Base-by-base conservation (phyloP, 2,113 vertebrate species). In the Machaerirhynchus nigripectus region DNA sequence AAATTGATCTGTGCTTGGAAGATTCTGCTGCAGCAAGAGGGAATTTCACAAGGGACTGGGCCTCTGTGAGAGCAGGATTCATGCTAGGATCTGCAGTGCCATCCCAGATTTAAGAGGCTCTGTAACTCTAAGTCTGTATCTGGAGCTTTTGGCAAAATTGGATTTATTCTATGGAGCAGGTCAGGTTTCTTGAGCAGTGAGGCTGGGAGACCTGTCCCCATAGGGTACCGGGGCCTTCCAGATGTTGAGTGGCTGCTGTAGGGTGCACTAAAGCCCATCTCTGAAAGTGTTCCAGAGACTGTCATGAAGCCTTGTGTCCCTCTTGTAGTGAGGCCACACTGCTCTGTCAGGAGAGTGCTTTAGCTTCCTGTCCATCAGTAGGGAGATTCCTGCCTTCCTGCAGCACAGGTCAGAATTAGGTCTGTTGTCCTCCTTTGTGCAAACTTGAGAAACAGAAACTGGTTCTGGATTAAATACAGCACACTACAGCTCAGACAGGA, bases 381-480 rank as follows among this genome's bases (percentile, higher is more conserved):
- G 55, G 65, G 17, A 12, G 14, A 22, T 11, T 76, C 31, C 75
- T 88, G 61, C 50, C 31, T 92, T 85, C 49, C n/a, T 27, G 23
- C 15, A 53, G 75, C 40, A 13, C 1, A 0, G n/a, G 53, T 56
- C 70, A 87, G 5, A 88, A 60, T 31, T 35, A 52, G 22, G 15
- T 83, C 53, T 87, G 3, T 94, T 78, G 64, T 89, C 37, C n/a
- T 37, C 10, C 9, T 80, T 40, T 78, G 71, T 2, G 0, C 60
- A 63, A 90, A 40, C 28, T 18, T 5, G 1, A 57, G 28, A 44
- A 91, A 81, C 30, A 69, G 37, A 52, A 95, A 61, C 49, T 49
- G 60, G 23, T 64, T 60, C 49, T 82, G 35, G 87, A 87, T 91
- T 71, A 89, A 82, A 69, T 42, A 15, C 65, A 85, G 57, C n/a